Conservation (phyloP, 2,797 vertebrate genomes). For the Tolypeutes matacus region DNA sequence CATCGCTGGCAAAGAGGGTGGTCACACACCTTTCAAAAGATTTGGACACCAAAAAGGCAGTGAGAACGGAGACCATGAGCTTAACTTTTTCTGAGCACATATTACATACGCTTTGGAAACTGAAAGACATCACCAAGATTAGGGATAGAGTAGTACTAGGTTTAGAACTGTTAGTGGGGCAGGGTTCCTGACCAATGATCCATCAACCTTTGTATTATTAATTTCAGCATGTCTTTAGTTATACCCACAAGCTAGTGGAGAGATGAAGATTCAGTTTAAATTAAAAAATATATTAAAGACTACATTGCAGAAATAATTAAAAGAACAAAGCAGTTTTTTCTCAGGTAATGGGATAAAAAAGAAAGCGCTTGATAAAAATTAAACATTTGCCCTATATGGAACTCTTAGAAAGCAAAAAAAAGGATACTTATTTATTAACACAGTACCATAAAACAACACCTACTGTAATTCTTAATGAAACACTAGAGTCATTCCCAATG, state of each 20-base stretch:
- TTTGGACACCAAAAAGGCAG: not conserved
- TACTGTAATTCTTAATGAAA: not conserved
- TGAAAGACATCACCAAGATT: not conserved
- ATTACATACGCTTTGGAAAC: not conserved
- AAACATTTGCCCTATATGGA: not conserved
- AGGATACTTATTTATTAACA: not conserved
- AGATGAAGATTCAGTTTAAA: not conserved
- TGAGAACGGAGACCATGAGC: not conserved
- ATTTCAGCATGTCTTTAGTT: not conserved
- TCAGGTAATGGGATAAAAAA: not conserved
- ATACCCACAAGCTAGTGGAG: not conserved
- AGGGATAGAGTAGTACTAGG: not conserved
- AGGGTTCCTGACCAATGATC: not conserved
- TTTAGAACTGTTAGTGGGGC: not conserved
- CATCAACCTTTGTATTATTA: not conserved
- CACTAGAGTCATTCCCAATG: not conserved
- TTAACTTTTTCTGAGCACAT: not conserved
- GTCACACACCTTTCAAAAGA: not conserved
- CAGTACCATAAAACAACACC: not conserved
- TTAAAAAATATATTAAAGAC: not conserved
- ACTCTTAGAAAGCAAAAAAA: constrained; percentile 17
- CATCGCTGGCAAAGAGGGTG: not conserved
- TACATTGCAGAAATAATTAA: not conserved
- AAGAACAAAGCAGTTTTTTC: not conserved
- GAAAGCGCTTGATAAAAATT: constrained; percentile 42